Evolutionary conservation across 2,888 invertebrate genomes (phyloP).

Genomic region (Muschampia plurimacula): DNA sequence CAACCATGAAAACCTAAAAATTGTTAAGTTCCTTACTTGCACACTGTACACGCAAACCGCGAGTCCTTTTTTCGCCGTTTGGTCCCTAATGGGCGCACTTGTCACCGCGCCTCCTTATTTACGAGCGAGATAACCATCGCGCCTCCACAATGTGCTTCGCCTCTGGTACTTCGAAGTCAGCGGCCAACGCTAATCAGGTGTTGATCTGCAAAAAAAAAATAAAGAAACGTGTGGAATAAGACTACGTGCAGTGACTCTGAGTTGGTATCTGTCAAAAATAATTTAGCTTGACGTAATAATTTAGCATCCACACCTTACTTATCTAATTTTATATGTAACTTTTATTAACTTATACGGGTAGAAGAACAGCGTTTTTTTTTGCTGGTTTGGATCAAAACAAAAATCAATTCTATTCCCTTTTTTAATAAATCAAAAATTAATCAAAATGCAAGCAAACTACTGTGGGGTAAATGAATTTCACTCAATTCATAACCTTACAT

Average conservation of each 20-base stretch:
- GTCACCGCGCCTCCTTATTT: slow-evolving; percentile 72
- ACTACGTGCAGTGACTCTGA: slow-evolving; percentile 29
- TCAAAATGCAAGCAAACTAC: neutral
- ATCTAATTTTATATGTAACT: too few species aligned
- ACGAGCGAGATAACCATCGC: slow-evolving; percentile 72
- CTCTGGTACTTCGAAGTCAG: slow-evolving; percentile 45
- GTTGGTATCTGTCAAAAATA: neutral
- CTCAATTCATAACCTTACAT: slow-evolving; percentile 20
- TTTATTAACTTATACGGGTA: too few species aligned
- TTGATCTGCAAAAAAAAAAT: slow-evolving; percentile 35
- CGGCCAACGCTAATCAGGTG: slow-evolving; percentile 40
- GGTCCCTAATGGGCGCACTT: slow-evolving; percentile 72
- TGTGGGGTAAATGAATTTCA: slow-evolving; percentile 3
- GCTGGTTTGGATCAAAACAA: neutral
- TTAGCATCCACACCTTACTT: neutral
- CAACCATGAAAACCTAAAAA: slow-evolving; percentile 1
- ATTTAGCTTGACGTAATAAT: neutral
- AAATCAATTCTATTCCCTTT: neutral
- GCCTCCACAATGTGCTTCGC: slow-evolving; percentile 46
- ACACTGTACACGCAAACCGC: slow-evolving; percentile 49
- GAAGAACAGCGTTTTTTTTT: neutral
- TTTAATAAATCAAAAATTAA: neutral
- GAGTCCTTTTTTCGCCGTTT: slow-evolving; percentile 53
- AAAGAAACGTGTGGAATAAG: slow-evolving; percentile 24
- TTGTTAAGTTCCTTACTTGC: slow-evolving; percentile 39